Conservation (phyloP, 2,113 vertebrate species). For the Baryphthengus martii region DNA sequence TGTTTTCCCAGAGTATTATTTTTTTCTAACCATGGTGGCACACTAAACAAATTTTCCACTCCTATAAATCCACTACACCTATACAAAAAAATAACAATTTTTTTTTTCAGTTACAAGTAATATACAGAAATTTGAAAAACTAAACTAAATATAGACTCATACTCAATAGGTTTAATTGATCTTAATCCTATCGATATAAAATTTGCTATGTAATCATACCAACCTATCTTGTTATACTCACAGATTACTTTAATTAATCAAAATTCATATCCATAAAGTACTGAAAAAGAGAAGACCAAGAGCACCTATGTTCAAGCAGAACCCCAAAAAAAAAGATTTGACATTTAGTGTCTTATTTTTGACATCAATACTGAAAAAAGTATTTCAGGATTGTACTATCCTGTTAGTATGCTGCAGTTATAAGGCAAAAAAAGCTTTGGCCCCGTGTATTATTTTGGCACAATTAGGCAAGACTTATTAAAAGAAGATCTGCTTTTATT, state of each 20-base stretch:
- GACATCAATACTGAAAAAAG: background rate
- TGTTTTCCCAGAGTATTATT: background rate
- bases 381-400: background rate
- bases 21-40: background rate
- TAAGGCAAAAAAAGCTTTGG: background rate
- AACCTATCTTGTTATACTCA: background rate
- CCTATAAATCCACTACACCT: background rate
- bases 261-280: background rate
- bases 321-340: background rate
- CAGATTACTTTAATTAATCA: background rate
- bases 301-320: background rate
- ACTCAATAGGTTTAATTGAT: background rate
- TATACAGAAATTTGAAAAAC: background rate
- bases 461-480: background rate
- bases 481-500: background rate
- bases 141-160: background rate
- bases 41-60: background rate
- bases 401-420: background rate
- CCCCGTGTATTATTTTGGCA: background rate
- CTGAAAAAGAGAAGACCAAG: background rate
- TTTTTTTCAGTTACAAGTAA: background rate
- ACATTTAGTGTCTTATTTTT: background rate
- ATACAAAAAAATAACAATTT: too few relatives aligned
- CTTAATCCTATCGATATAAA: background rate
- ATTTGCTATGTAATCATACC: background rate